A percentile compares a stretch with the other conserved stretches of the same genome.
phyloP scores from a whole-genome alignment of 64 coral and sea anemone genomes.

The Montipora capricornis region DNA sequence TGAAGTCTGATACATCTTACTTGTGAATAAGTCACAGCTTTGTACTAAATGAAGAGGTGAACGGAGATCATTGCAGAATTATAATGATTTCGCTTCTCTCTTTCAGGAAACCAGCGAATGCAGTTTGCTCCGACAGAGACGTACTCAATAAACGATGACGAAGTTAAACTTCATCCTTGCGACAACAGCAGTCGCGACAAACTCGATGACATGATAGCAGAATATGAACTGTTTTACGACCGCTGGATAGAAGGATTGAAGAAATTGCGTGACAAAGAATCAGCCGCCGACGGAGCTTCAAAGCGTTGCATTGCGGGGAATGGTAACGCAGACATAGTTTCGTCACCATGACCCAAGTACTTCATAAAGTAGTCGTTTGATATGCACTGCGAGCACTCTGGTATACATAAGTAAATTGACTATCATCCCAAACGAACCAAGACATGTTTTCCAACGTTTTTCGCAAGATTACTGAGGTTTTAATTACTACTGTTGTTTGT shows the following conservation, averaged over 20 bases:
- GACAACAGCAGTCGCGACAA: slow-evolving; percentile 55
- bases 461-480: too few species aligned
- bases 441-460: too few species aligned
- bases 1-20: too few species aligned
- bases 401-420: too few species aligned
- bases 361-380: background rate
- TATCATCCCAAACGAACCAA: too few species aligned
- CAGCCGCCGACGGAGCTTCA: background rate
- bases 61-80: too few species aligned
- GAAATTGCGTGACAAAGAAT: slow-evolving; percentile 67
- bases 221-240: slow-evolving; percentile 89
- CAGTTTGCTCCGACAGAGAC: slow-evolving; percentile 58
- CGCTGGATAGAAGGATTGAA: slow-evolving; percentile 82
- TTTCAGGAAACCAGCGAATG: slow-evolving; percentile 73
- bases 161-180: slow-evolving; percentile 76
- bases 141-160: slow-evolving; percentile 57
- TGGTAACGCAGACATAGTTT: background rate
- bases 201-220: slow-evolving; percentile 81
- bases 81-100: too few species aligned
- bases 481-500: too few species aligned
- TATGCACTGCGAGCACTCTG: too few species aligned
- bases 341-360: background rate
- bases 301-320: background rate
- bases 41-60: too few species aligned
- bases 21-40: too few species aligned